Evolutionary conservation across 2,113 vertebrate genomes (phyloP), one percentile per base, ranked within the genome.

Genomic region (Solea solea): DNA sequence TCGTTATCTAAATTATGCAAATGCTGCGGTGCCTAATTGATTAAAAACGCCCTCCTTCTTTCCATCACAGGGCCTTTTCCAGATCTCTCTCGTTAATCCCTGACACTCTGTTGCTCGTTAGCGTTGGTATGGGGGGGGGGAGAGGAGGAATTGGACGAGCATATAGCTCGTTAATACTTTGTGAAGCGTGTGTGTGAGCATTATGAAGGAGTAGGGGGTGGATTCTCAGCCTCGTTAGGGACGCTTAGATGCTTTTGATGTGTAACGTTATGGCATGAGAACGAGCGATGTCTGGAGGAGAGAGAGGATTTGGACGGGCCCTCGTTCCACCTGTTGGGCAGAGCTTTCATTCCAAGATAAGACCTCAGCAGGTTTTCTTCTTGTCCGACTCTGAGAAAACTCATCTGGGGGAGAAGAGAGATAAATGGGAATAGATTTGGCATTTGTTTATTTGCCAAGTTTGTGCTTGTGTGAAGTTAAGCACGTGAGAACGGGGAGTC

Each of bases 1-100:
- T 88, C 80, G 86, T 88, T 92, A 92, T 91, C 89, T 93, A 91
- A 93, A 93, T 90, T 92, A 94, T 94, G 93, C 91, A 93, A 93
- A 94, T 92, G 69, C 78, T 6, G 25, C 60, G 51, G 69, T 82
- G 88, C 84, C 87, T 93, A 91, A 92, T 93, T 94, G 91, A 93
- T 94, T 90, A 88, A 84, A 84, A 89, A 81, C 72, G 49, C 78
- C 83, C 74, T 79, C 72, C 75, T 39, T 62, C 48, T 76, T 74
- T 69, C 78, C 82, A 82, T 71, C 4, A 57, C 78, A 53, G 81
- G 40, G 73, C 74, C 88, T 80, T 89, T 21, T 90, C 91, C 89
- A 87, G 76, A 85, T 91, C 84, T 61, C 74, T 66, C 88, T 90
- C 34, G 82, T 92, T 93, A 93, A 93, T 94, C 90, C 91, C 72